Evolutionary conservation across 1,140 invertebrate genomes (phyloP), one percentile per base, ranked within the genome.

Genomic region (Colletes gigas): DNA sequence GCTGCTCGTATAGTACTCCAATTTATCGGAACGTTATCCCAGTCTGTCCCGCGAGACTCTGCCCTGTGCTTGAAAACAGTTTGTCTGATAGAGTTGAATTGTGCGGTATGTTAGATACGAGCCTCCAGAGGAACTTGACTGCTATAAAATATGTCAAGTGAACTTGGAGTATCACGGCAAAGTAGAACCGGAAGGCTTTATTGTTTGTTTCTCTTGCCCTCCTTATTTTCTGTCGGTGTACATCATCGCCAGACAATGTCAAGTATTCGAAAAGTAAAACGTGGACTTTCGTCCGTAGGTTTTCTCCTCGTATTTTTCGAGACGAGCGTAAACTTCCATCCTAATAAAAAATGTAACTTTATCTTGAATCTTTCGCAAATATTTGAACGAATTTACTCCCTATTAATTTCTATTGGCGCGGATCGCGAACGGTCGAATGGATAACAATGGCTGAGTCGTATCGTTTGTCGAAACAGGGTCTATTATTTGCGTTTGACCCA

Each of bases 21-120:
- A 81, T 81, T 84, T 83, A 84, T 85, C 80, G 83, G 65, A 63
- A 81, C 63, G 83, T 76, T 84, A 81, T 84, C 41, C 72, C 44
- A 14, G 19, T n/a, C 44, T 41, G 69, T 52, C 81, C 52, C 68
- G 10, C 17, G 83, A 55, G 57, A 76, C 19, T 52, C 8, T 17
- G 65, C 54, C 41, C 79, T 81, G 68, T 70, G 74, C 76, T 63
- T 72, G 68, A 74, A 72, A 82, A 81, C 83, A 82, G 74, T 77
- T 85, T 82, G 68, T 59, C 62, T 52, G 79, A 85, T 68, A 71
- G 50, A 84, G 75, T 62, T 77, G 78, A 84, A 85, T 85, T 74
- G 83, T 78, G 70, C 59, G 70, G 68, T 80, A 60, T 60, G 70
- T 80, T 75, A 75, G 78, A 60, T 80, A 80, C 78, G 62, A 62